Evolutionary conservation across 2,113 vertebrate genomes (phyloP), one percentile per base, ranked within the genome.

Genomic region (Scomber colias): DNA sequence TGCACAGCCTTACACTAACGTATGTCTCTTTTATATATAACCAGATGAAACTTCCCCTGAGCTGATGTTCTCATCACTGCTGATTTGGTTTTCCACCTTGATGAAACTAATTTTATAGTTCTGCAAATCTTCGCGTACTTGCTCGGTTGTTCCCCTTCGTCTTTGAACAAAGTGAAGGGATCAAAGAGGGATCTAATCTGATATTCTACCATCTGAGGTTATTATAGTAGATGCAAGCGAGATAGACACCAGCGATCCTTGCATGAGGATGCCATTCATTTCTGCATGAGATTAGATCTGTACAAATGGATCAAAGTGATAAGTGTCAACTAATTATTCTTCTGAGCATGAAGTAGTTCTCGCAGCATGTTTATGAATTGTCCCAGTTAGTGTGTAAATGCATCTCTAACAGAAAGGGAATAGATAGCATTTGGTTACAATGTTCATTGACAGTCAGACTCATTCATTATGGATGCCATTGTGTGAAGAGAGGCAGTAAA

Each of bases 101-200:
- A 76, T 65, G 30, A 83, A 76, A 74, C 71, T 49, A 35, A 54
- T 53, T 65, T 57, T 69, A 35, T 35, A 53, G n/a, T 79, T 81
- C 66, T 75, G 46, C 50, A 74, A 49, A 79, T 71, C 51, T 64
- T 53, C 27, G 57, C 70, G 45, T 55, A 19, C 30, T 50, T 49
- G 61, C 67, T 65, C 50, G 50, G 35, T 40, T 40, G 74, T 72
- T 86, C 84, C 61, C 57, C 31, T 78, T 62, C 59, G 72, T 79
- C 71, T 78, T 60, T 77, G 77, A 87, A 81, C 75, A 85, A 85
- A 87, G 82, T 65, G 48, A 72, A 14, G 48, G 75, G 74, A 89
- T 90, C 82, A 90, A 89, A 83, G 71, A 67, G 65, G 9, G 71
- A 80, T 83, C 77, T 78, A 51, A 86, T 86, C 85, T 73, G 51